phyloP scores from a whole-genome alignment of 2,888 invertebrate genomes.

The Mythimna lalbum region DNA sequence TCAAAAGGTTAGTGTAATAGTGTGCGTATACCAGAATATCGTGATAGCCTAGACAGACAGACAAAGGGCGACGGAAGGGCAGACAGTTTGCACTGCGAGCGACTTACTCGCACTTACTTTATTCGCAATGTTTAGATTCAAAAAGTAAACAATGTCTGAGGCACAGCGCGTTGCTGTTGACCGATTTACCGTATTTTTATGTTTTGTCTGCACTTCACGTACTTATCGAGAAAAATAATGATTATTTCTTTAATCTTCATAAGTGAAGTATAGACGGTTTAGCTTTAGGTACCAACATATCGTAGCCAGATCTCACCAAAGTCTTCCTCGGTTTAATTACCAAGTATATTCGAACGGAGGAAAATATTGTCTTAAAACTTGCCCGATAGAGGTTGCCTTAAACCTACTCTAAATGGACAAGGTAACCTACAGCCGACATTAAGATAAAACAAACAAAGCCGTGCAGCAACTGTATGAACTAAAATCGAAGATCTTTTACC shows the following conservation, averaged over 20 bases:
- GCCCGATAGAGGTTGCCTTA: not conserved
- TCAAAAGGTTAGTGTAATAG: constrained; percentile 38
- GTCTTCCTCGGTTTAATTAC: too few species aligned
- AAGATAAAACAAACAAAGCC: constrained; percentile 17
- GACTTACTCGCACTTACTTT: constrained; percentile 40
- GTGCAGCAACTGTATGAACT: constrained; percentile 3
- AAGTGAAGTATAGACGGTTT: too few species aligned
- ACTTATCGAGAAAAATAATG: constrained; percentile 1
- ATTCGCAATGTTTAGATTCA: constrained; percentile 42
- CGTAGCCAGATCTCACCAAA: not conserved
- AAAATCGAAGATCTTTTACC: not conserved
- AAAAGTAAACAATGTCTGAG: constrained; percentile 49
- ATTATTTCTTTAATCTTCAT: not conserved
- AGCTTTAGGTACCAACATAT: not conserved
- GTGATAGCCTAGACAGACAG: constrained; percentile 64
- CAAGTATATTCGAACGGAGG: not conserved
- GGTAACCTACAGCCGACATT: constrained; percentile 30
- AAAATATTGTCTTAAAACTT: not conserved
- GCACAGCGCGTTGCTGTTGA: constrained; percentile 14
- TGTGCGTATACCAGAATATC: constrained; percentile 55
- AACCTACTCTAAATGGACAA: not conserved
- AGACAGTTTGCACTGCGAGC: constrained; percentile 72
- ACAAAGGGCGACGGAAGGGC: constrained; percentile 80
- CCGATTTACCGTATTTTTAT: constrained; percentile 2
- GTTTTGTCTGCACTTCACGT: constrained; percentile 29